Conservation (phyloP, 2,113 vertebrate genomes). For the Nerophis ophidion region DNA sequence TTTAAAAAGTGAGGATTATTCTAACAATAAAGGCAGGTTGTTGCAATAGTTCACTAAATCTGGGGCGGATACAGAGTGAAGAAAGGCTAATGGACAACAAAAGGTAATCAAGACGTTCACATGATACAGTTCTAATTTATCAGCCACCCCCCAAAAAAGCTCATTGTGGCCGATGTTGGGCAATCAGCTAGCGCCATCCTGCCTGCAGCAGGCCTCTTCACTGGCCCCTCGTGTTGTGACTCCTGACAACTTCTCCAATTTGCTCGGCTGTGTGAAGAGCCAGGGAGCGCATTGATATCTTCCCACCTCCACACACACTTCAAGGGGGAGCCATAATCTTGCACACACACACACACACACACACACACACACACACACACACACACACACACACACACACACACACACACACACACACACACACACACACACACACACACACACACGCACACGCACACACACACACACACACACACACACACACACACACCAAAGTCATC, state of each 20-base stretch:
- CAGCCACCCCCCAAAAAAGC: constrained; percentile 28
- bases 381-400: constrained; percentile 29
- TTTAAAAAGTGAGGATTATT: too few relatives aligned
- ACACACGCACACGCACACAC: constrained; percentile 24
- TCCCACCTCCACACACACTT: constrained; percentile 63
- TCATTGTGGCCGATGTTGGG: constrained; percentile 7
- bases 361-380: constrained; percentile 25
- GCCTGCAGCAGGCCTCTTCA: constrained; percentile 45
- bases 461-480: constrained; percentile 30
- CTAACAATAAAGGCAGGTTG: neutral
- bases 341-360: constrained; percentile 18
- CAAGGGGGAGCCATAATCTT: constrained; percentile 23
- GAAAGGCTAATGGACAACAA: neutral
- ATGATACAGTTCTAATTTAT: neutral
- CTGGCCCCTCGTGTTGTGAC: constrained; percentile 79
- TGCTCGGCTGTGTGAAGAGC: constrained; percentile 83
- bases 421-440: constrained; percentile 29
- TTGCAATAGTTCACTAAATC: neutral
- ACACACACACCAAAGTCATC: constrained; percentile 64
- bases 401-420: constrained; percentile 40
- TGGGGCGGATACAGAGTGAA: too few relatives aligned
- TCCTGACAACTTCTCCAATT: constrained; percentile 92
- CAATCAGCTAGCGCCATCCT: constrained; percentile 43
- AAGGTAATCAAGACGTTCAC: neutral
- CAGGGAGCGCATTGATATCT: constrained; percentile 80